Percentiles rank a stretch among this genome's conserved stretches.
Conservation (phyloP, 2,797 vertebrate species). For the Acanthornis magna region DNA sequence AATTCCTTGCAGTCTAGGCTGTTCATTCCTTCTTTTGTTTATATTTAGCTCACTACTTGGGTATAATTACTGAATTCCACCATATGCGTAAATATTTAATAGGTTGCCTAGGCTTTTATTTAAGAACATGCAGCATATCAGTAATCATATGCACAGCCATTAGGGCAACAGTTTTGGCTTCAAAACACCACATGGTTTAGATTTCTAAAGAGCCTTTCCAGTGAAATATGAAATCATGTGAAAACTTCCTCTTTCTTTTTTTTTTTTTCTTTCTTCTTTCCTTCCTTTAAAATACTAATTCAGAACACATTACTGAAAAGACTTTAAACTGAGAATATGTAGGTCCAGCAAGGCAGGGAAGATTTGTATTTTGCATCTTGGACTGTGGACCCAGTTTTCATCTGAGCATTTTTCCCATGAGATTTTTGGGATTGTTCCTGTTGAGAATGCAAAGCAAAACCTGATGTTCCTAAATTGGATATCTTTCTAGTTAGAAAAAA, state of each 20-base stretch:
- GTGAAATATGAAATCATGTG: not conserved
- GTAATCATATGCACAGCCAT: not conserved
- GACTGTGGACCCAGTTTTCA: not conserved
- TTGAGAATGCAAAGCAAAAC: constrained; percentile 6
- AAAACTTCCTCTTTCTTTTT: not conserved
- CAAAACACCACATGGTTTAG: not conserved
- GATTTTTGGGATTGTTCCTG: not conserved
- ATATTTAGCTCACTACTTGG: not conserved
- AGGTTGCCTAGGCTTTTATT: not conserved
- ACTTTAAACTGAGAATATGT: not conserved
- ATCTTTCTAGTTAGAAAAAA: not conserved
- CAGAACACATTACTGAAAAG: not conserved
- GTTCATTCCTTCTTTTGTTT: not conserved
- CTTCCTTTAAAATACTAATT: not conserved
- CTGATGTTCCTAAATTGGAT: not conserved
- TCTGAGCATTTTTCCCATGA: not conserved
- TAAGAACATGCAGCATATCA: not conserved
- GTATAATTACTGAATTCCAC: not conserved
- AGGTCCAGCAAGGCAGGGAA: not conserved
- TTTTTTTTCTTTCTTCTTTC: not conserved
- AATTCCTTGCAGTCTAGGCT: not conserved
- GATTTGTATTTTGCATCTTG: not conserved
- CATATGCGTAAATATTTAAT: not conserved
- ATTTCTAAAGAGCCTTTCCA: not conserved
- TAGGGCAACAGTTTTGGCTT: not conserved